A percentile compares a stretch with the other conserved stretches of the same genome.
Evolutionary conservation across 2,797 vertebrate genomes (phyloP).

Genomic region (Dendrocincla tyrannina): DNA sequence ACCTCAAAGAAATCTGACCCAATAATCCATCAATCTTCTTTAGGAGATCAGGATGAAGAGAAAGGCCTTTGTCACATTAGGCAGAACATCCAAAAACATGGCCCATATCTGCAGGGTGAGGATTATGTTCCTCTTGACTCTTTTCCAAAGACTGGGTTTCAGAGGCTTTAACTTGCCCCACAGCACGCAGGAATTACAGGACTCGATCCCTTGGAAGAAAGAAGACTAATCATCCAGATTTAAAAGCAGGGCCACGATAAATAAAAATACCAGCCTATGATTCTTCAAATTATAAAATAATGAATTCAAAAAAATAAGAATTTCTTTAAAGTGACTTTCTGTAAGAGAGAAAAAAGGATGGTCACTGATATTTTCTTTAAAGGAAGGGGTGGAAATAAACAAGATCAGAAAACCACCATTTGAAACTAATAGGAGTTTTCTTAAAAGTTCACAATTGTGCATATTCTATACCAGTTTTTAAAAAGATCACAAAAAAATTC

Average conservation of each 20-base stretch:
- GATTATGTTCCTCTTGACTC: background rate
- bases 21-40: background rate
- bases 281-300: background rate
- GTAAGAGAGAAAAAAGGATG: background rate
- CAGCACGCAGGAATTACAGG: background rate
- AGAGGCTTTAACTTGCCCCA: background rate
- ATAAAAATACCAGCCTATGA: background rate
- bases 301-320: background rate
- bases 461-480: background rate
- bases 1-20: background rate
- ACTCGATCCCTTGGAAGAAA: background rate
- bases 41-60: background rate
- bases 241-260: background rate
- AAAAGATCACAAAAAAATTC: background rate
- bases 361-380: background rate
- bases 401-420: background rate
- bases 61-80: background rate
- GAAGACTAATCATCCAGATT: background rate
- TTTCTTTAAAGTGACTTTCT: background rate
- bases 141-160: background rate
- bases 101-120: background rate
- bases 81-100: background rate
- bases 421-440: background rate
- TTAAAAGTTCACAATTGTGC: background rate
- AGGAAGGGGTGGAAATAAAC: background rate